Evolutionary conservation across 1,140 invertebrate genomes (phyloP), one percentile per base, ranked within the genome.

Genomic region (Euura saliciscinereae): DNA sequence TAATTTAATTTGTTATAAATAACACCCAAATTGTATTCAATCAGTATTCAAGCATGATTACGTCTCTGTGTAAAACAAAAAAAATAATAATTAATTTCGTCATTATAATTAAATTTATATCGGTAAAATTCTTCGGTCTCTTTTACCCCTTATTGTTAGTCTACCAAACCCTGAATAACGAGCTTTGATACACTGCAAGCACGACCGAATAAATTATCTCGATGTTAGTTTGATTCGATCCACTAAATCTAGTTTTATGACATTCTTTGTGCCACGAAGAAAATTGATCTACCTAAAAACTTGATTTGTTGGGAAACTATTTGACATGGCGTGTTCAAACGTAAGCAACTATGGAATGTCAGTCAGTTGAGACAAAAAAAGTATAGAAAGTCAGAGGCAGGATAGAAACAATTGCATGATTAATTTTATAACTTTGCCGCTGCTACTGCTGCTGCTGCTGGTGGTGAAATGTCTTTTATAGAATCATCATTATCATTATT

Each of bases 91-190:
- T 59, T 59, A 59, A 11, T 59, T 11, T 59, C 13, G 13, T 59
- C 13, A n/a, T n/a, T 59, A n/a, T 59, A 59, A 59, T 59, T 59
- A 59, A 59, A 59, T 59, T 59, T 59, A 59, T 59, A 59, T 59
- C 51, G 3, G 2, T 59, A 59, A 59, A 59, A 59, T 59, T 59
- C 13, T 59, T 8, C 10, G 51, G 13, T 59, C 10, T 59, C 51
- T n/a, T 59, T 11, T 59, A 59, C 10, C 13, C 3, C 13, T 59
- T n/a, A n/a, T n/a, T n/a, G n/a, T n/a, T n/a, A 1, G 13, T n/a
- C 3, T 59, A 11, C 51, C 51, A 0, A 6, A 8, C 10, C 13
- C 3, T 6, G 51, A 3, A 59, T 11, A 59, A 6, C 10, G 6
- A 59, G 51, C 28, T 28, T 28, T 28, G 28, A 28, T 28, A 28